Evolutionary conservation across 2,888 invertebrate species (phyloP).

Genomic region (Catotricha subobsoleta): DNA sequence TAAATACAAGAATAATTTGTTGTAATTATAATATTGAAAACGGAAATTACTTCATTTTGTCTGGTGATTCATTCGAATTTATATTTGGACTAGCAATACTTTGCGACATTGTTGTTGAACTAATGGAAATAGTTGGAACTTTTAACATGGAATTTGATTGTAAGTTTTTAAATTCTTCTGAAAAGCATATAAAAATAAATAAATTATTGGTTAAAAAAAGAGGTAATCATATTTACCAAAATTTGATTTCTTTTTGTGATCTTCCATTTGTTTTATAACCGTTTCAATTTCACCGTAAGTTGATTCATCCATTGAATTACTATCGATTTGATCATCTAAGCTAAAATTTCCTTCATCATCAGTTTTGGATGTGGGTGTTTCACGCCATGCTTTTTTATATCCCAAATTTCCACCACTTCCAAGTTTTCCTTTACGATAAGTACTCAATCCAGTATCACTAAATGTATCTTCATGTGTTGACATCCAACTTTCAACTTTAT

Average conservation of each 20-base stretch:
- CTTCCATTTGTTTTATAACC: conserved; percentile 29
- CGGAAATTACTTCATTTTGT: conserved; percentile 8
- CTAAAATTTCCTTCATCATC: conserved; percentile 8
- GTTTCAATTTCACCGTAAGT: conserved; percentile 30
- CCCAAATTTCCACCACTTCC: background rate
- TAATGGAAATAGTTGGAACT: no score
- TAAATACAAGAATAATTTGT: background rate
- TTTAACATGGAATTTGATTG: no score
- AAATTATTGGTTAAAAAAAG: background rate
- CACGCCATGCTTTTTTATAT: conserved; percentile 5
- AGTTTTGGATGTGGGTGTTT: conserved; percentile 8
- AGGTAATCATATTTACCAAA: background rate
- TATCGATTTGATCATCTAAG: conserved; percentile 15
- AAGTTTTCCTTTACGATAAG: conserved; percentile 2
- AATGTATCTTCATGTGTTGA: conserved; percentile 18
- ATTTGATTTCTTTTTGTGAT: conserved; percentile 1
- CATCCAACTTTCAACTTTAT: conserved; percentile 31
- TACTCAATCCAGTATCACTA: background rate
- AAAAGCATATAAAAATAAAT: background rate
- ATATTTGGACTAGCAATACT: no score
- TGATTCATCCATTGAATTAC: conserved; percentile 23
- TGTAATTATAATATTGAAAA: background rate
- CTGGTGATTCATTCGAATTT: background rate
- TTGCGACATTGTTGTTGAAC: no score
- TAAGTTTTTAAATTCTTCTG: no score